phyloP scores from a whole-genome alignment of 37 sponge, comb jelly and placozoan genomes.

The Petrosia ficiformis region DNA sequence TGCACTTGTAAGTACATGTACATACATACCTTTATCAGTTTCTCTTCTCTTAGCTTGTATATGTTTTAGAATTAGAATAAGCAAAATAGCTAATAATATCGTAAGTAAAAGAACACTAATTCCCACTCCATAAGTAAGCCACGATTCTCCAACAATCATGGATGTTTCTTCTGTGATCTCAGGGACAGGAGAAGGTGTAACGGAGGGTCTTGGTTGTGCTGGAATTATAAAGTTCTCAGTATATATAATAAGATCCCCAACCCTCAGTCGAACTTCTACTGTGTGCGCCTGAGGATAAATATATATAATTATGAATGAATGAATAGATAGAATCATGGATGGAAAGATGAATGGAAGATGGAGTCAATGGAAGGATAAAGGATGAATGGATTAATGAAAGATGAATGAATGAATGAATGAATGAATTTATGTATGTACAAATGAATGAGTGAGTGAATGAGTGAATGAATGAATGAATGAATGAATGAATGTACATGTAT shows the following conservation, averaged over 20 bases:
- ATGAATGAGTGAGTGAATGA: too few species aligned
- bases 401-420: too few species aligned
- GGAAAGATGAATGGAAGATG: too few species aligned
- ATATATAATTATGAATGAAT: too few species aligned
- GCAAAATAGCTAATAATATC: constrained; percentile 4
- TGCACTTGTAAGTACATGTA: too few species aligned
- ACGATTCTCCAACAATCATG: background rate
- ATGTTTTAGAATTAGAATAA: constrained; percentile 42
- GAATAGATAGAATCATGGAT: too few species aligned
- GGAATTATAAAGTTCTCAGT: background rate
- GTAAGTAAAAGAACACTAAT: constrained; percentile 14
- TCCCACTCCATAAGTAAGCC: constrained; percentile 31
- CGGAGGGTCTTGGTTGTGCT: background rate
- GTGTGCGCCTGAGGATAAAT: too few species aligned
- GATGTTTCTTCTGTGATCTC: background rate
- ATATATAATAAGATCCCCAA: background rate
- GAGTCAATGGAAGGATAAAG: too few species aligned
- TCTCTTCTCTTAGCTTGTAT: constrained; percentile 43
- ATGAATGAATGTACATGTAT: too few species aligned
- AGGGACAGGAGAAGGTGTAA: constrained; percentile 12
- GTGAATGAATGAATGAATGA: too few species aligned
- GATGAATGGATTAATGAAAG: too few species aligned
- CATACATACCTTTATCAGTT: constrained; percentile 32
- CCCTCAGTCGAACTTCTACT: background rate
- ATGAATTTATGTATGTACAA: too few species aligned